Conservation (phyloP, 1,140 invertebrate genomes). For the Hesperophylax magnus region DNA sequence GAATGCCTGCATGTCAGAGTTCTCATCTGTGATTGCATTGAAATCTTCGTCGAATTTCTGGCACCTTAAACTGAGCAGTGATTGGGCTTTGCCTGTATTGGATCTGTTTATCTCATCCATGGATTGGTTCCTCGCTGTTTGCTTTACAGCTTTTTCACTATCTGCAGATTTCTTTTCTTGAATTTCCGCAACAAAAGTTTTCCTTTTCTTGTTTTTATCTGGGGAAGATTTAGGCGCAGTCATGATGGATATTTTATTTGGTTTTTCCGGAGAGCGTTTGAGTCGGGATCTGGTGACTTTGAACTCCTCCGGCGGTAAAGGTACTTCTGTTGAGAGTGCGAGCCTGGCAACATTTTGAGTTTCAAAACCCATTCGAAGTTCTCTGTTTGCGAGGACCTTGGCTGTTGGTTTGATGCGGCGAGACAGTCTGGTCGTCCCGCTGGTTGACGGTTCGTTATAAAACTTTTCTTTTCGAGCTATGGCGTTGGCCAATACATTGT, state of each 20-base stretch:
- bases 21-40: background rate
- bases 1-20: background rate
- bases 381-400: constrained; percentile 72
- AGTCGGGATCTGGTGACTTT: constrained; percentile 50
- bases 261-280: constrained; percentile 47
- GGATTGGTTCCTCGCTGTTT: background rate
- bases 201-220: constrained; percentile 56
- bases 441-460: constrained; percentile 64
- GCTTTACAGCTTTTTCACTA: constrained; percentile 3
- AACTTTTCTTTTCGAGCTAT: constrained; percentile 73
- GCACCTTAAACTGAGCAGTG: background rate
- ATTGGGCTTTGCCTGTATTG: constrained; percentile 29
- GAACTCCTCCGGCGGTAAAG: constrained; percentile 51
- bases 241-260: constrained; percentile 37
- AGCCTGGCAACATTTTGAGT: constrained; percentile 71
- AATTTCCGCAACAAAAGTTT: constrained; percentile 34
- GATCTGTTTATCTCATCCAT: constrained; percentile 43
- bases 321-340: constrained; percentile 61
- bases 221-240: constrained; percentile 26
- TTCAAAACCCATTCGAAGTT: constrained; percentile 71
- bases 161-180: constrained; percentile 18
- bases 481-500: constrained; percentile 71
- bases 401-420: constrained; percentile 73
- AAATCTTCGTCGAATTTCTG: background rate
- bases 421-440: constrained; percentile 60